Evolutionary conservation across 2,113 vertebrate genomes (phyloP).

Genomic region (Mobula birostris): DNA sequence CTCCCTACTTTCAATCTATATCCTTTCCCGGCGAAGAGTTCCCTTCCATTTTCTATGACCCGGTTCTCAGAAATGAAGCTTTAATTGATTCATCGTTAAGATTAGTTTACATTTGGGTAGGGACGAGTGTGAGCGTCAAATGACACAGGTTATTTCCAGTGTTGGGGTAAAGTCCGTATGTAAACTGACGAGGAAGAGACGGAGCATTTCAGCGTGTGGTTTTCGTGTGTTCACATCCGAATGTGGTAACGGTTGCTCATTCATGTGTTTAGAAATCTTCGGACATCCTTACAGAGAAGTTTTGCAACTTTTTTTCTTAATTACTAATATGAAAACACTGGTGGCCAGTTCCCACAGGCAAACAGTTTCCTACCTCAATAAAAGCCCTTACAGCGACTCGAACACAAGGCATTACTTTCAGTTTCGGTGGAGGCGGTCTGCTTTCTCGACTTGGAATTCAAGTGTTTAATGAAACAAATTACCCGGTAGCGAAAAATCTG

Average conservation of each 20-base stretch:
- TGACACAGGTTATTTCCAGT: background rate
- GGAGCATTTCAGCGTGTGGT: background rate
- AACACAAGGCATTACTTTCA: background rate
- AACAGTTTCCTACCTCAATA: too few relatives aligned
- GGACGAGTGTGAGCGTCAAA: background rate
- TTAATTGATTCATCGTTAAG: background rate
- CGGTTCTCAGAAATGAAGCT: background rate
- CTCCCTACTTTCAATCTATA: conserved; percentile 41
- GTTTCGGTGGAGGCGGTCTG: too few relatives aligned
- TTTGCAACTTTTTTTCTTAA: background rate
- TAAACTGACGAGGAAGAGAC: background rate
- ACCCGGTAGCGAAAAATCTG: too few relatives aligned
- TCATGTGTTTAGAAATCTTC: background rate
- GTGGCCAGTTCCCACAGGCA: too few relatives aligned
- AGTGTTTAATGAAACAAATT: too few relatives aligned
- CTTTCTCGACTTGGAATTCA: too few relatives aligned
- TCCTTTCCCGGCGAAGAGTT: background rate
- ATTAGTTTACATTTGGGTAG: background rate
- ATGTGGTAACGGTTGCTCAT: background rate
- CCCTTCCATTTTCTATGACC: background rate
- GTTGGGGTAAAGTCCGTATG: background rate
- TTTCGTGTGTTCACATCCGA: too few relatives aligned
- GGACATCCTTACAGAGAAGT: background rate
- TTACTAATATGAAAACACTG: background rate
- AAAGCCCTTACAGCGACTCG: background rate